Base-by-base conservation (phyloP, 2,888 invertebrate species). In the Abrostola triplasia region DNA sequence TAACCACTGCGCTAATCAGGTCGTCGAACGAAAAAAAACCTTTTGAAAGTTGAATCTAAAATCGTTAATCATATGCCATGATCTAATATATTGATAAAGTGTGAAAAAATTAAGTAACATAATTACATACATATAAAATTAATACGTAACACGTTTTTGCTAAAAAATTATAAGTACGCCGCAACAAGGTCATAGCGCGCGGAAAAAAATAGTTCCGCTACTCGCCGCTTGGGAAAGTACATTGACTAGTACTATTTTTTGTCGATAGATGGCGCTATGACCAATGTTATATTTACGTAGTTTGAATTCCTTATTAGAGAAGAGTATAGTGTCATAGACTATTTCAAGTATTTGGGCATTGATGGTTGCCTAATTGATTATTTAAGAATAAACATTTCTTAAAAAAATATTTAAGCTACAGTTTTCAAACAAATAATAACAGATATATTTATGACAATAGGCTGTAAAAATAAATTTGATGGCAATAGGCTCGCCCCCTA, bases 181-280 rank as follows among this genome's bases (percentile, higher is more conserved):
- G 35, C 12, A 13, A n/a, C 54, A 63, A 63, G 56, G 59, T 73
- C 40, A 62, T 13, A 12, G 48, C 58, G 40, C 38, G 2, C 0
- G 5, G 12, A 11, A 13, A 53, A 11, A 57, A 55, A 36, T 63
- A 64, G 59, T 75, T 52, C 51, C n/a, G 48, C 66, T 66, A 63
- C 24, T 64, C 38, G 6, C 35, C 69, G 37, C 52, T 11, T 64
- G 69, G 35, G 47, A 0, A n/a, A 35, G 24, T 56, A 1, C n/a
- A 8, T 8, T 42, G 9, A 38, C 5, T 41, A 11, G 7, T 60
- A 0, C 7, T 42, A 0, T 9, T 56, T 55, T 50, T 63, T 12
- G 1, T 24, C 41, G n/a, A 51, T 55, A 76, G 65, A 66, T 76
- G 63, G 68, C 61, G 63, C 6, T 60, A 11, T 6, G 6, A 47